Percentiles rank a stretch among this genome's conserved stretches.
These are phyloP conservation scores for Albula goreensis DNA, from an alignment of 2,113 vertebrate species.

Conservation along the genomic window DNA sequence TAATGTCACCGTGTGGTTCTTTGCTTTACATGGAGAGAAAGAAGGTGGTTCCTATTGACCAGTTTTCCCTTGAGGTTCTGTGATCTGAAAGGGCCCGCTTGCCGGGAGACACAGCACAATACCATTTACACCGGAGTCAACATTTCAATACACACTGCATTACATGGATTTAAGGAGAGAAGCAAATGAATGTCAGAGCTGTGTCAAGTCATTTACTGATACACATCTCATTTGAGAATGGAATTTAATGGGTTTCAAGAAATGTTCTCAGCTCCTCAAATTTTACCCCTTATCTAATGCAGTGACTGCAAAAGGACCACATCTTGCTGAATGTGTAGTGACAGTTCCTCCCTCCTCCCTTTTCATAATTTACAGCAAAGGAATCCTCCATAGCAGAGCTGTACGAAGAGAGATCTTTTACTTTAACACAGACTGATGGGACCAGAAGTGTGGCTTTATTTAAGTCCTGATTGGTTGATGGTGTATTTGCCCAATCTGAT, in stretches of 20 bases:
- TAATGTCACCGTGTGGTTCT: too few species aligned
- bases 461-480: not conserved
- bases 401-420: not conserved
- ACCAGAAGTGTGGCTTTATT: not conserved
- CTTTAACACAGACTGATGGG: not conserved
- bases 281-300: conserved; percentile 20
- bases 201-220: conserved; percentile 24
- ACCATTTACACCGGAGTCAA: not conserved
- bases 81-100: not conserved
- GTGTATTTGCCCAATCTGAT: not conserved
- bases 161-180: conserved; percentile 19
- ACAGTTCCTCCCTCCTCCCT: not conserved
- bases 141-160: not conserved
- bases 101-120: not conserved
- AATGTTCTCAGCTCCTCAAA: conserved; percentile 9
- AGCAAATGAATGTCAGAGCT: conserved; percentile 21
- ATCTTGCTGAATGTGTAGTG: not conserved
- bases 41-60: not conserved
- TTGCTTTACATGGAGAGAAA: not conserved
- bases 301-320: not conserved
- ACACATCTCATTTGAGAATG: conserved; percentile 15
- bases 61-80: not conserved
- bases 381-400: not conserved
- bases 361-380: not conserved
- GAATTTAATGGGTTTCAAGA: conserved; percentile 24